These are phyloP conservation scores for Phenganax stokvisi DNA, from an alignment of 92 coral and sea anemone species.

Conservation along the genomic window DNA sequence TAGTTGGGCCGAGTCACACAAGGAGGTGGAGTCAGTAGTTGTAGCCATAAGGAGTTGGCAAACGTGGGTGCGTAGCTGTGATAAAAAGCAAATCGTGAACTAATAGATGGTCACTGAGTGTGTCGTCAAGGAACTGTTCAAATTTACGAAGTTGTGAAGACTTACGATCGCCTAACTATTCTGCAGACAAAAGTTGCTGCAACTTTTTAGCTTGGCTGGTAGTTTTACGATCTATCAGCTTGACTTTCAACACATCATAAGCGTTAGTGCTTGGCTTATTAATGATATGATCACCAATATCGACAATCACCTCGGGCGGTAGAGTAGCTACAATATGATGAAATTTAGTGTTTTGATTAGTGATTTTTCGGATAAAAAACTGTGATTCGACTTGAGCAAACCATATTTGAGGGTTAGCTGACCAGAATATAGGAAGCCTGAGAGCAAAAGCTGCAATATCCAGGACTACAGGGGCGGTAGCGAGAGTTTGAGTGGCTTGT, in stretches of 20 bases:
- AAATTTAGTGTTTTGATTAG: slow-evolving; percentile 28
- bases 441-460: background rate
- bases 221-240: slow-evolving; percentile 3
- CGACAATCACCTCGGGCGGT: slow-evolving; percentile 23
- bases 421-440: slow-evolving; percentile 34
- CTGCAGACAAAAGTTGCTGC: slow-evolving; percentile 26
- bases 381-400: slow-evolving; percentile 42
- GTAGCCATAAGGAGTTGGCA: slow-evolving; percentile 30
- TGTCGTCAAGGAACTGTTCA: slow-evolving; percentile 30
- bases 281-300: slow-evolving; percentile 32
- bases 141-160: slow-evolving; percentile 22
- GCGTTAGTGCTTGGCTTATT: slow-evolving; percentile 1
- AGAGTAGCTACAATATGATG: slow-evolving; percentile 24
- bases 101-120: slow-evolving; percentile 12
- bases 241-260: slow-evolving; percentile 7
- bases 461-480: too few species aligned
- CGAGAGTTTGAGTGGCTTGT: too few species aligned
- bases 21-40: background rate
- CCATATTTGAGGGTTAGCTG: slow-evolving; percentile 35
- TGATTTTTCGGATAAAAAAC: slow-evolving; percentile 16
- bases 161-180: background rate
- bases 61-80: background rate
- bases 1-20: background rate
- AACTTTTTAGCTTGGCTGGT: slow-evolving; percentile 14
- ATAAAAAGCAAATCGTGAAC: slow-evolving; percentile 3